phyloP scores from a whole-genome alignment of 2,888 invertebrate genomes.

The Ophioninae sp. region DNA sequence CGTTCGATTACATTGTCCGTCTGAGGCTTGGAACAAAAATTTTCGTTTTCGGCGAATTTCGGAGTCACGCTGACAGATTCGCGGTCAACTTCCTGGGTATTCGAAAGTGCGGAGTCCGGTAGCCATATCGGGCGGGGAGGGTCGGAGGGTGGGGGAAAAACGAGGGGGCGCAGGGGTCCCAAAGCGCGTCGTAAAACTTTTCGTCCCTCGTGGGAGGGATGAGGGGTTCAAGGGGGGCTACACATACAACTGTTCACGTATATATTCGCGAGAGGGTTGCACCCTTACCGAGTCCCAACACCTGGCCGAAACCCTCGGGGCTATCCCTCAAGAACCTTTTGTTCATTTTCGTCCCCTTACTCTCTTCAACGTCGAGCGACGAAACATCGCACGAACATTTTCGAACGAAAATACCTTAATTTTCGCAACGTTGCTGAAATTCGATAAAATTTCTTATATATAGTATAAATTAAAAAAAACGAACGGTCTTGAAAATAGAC shows the following conservation, averaged over 20 bases:
- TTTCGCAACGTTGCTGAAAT: background rate
- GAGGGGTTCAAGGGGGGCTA: conserved; percentile 16
- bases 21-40: background rate
- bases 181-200: conserved; percentile 38
- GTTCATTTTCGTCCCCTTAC: conserved; percentile 27
- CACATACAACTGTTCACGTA: conserved; percentile 5
- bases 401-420: conserved; percentile 2
- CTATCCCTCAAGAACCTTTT: conserved; percentile 52
- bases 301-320: conserved; percentile 62
- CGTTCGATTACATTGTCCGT: conserved; percentile 16
- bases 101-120: background rate
- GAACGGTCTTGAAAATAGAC: too few relatives aligned
- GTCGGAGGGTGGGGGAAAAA: too few relatives aligned
- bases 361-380: conserved; percentile 30
- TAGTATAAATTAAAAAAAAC: too few relatives aligned
- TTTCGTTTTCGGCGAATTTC: conserved; percentile 3
- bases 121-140: background rate
- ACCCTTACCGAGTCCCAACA: conserved; percentile 58
- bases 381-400: conserved; percentile 39
- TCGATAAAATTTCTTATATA: too few relatives aligned
- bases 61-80: conserved; percentile 4
- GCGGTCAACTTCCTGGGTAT: conserved; percentile 15
- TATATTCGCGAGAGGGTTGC: conserved; percentile 58
- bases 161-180: background rate
- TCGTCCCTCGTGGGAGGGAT: conserved; percentile 58